Evolutionary conservation across 2,888 invertebrate genomes (phyloP).

Genomic region (Lepidocyrtinus sp.): DNA sequence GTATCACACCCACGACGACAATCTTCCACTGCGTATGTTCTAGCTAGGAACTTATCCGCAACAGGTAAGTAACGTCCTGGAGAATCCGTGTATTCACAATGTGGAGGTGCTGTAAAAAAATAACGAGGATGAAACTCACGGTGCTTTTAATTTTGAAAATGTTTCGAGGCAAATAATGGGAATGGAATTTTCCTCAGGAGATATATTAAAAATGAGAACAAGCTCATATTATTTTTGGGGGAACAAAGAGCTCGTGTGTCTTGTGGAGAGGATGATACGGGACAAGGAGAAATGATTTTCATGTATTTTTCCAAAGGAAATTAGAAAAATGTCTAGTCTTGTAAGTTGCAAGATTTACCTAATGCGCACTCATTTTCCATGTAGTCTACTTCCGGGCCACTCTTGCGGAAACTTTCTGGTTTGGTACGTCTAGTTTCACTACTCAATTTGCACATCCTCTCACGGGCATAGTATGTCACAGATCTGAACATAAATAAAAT

Average conservation of each 20-base stretch:
- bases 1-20: slow-evolving; percentile 73
- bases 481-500: slow-evolving; percentile 71
- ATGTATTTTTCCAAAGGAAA: too few relatives aligned
- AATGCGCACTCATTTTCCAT: slow-evolving; percentile 76
- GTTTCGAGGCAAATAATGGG: too few relatives aligned
- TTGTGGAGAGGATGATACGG: too few relatives aligned
- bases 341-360: too few relatives aligned
- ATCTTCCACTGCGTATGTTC: slow-evolving; percentile 72
- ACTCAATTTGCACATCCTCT: slow-evolving; percentile 73
- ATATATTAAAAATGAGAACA: slow-evolving; percentile 15
- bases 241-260: not conserved
- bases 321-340: too few relatives aligned
- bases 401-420: slow-evolving; percentile 73
- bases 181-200: slow-evolving; percentile 19
- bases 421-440: slow-evolving; percentile 74
- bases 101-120: slow-evolving; percentile 72
- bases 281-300: too few relatives aligned
- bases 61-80: slow-evolving; percentile 73
- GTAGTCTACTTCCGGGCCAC: slow-evolving; percentile 74
- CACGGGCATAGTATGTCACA: slow-evolving; percentile 74
- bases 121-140: not conserved
- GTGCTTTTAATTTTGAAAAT: too few relatives aligned
- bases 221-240: not conserved
- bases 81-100: slow-evolving; percentile 73
- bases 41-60: slow-evolving; percentile 72